Percentiles rank a stretch among this genome's conserved stretches.
These are phyloP conservation scores for Calliphora vicina DNA, from an alignment of 1,140 invertebrate genomes.

Conservation along the genomic window DNA sequence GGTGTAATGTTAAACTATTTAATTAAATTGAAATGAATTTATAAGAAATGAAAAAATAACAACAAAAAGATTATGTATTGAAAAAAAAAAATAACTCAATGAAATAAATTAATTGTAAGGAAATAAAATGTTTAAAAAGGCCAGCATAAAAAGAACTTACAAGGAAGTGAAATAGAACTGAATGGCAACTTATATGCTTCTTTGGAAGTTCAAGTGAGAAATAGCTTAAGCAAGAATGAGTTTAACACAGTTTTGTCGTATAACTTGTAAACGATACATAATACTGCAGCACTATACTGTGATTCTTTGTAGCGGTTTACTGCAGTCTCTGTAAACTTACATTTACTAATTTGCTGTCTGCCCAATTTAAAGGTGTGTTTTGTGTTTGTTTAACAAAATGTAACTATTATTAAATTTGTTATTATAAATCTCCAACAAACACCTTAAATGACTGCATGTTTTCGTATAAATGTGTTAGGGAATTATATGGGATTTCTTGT, in stretches of 20 bases:
- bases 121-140: neutral
- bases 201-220: too few species aligned
- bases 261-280: too few species aligned
- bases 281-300: too few species aligned
- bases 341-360: neutral
- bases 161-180: too few species aligned
- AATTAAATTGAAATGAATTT: neutral
- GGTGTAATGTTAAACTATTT: constrained; percentile 24
- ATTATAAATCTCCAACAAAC: neutral
- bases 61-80: too few species aligned
- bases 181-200: too few species aligned
- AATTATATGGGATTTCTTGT: neutral
- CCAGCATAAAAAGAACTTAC: too few species aligned
- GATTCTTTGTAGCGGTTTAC: too few species aligned
- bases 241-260: too few species aligned
- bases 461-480: neutral
- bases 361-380: neutral
- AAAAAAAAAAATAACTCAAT: neutral
- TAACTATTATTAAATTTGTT: neutral
- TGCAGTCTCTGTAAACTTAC: too few species aligned
- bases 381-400: neutral
- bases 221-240: too few species aligned
- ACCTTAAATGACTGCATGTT: neutral
- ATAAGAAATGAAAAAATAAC: neutral
- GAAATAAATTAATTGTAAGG: neutral